phyloP scores from a whole-genome alignment of 2,797 vertebrate species.

The Scleropages formosus region DNA sequence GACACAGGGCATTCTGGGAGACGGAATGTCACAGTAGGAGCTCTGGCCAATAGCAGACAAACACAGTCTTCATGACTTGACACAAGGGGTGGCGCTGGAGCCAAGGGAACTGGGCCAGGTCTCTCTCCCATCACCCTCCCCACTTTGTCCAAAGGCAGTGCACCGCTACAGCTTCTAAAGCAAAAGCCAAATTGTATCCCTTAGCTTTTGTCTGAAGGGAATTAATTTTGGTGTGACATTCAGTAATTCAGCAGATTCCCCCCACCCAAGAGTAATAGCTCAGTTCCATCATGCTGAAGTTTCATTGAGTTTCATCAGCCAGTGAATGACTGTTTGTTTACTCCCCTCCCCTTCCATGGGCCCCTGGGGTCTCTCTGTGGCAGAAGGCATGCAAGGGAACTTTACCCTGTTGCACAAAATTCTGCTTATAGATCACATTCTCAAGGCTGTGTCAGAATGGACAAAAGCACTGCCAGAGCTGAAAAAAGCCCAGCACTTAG shows the following conservation, averaged over 20 bases:
- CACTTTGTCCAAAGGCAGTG: not conserved
- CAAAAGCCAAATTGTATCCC: not conserved
- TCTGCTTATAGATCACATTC: not conserved
- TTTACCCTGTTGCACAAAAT: not conserved
- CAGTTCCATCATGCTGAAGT: slow-evolving; percentile 10
- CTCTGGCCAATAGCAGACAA: slow-evolving; percentile 46
- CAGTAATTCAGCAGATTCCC: not conserved
- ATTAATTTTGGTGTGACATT: slow-evolving; percentile 11
- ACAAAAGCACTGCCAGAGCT: not conserved
- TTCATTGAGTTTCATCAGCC: slow-evolving; percentile 17
- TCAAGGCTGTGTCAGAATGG: not conserved
- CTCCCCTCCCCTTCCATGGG: not conserved
- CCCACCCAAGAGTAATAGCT: not conserved
- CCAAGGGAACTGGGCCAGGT: slow-evolving; percentile 36
- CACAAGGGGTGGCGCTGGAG: not conserved
- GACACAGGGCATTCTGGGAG: slow-evolving; percentile 40
- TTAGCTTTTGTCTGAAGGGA: not conserved
- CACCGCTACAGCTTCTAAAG: not conserved
- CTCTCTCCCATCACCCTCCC: slow-evolving; percentile 29
- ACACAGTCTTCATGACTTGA: slow-evolving; percentile 35
- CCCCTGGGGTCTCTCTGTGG: not conserved
- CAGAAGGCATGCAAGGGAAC: not conserved
- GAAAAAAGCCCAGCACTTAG: not conserved
- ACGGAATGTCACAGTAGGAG: slow-evolving; percentile 50
- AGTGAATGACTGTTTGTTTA: slow-evolving; percentile 2